phyloP scores from a whole-genome alignment of 2,113 vertebrate genomes.

The Onychostruthus taczanowskii region DNA sequence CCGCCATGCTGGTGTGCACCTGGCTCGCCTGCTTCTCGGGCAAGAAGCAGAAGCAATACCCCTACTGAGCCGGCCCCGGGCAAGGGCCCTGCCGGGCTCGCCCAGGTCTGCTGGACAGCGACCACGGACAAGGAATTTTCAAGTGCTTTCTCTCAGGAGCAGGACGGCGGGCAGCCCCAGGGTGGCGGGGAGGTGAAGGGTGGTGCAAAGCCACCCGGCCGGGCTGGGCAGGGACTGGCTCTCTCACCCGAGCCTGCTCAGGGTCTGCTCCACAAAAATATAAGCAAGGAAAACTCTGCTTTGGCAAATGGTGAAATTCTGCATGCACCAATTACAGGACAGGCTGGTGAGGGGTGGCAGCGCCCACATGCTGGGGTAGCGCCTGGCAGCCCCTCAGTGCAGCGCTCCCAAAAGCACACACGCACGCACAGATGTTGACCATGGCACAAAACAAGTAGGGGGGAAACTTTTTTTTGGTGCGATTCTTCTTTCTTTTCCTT shows the following conservation, averaged over 20 bases:
- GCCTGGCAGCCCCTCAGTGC: neutral
- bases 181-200: neutral
- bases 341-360: conserved; percentile 6
- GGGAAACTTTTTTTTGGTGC: neutral
- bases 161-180: neutral
- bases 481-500: conserved; percentile 5
- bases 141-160: conserved; percentile 23
- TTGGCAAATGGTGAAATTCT: conserved; percentile 1
- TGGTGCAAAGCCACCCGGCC: neutral
- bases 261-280: neutral
- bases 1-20: conserved; percentile 90
- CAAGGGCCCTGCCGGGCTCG: neutral
- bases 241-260: neutral
- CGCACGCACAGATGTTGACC: neutral
- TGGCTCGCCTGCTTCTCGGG: conserved; percentile 96
- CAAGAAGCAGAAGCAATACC: conserved; percentile 97
- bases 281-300: neutral
- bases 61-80: conserved; percentile 75
- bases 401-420: conserved; percentile 63
- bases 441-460: conserved; percentile 5
- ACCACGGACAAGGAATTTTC: neutral
- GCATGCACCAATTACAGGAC: neutral
- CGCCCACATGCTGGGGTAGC: neutral
- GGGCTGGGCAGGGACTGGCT: neutral
- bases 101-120: neutral